Evolutionary conservation across 2,888 invertebrate species (phyloP).

Genomic region (Plagodis pulveraria): DNA sequence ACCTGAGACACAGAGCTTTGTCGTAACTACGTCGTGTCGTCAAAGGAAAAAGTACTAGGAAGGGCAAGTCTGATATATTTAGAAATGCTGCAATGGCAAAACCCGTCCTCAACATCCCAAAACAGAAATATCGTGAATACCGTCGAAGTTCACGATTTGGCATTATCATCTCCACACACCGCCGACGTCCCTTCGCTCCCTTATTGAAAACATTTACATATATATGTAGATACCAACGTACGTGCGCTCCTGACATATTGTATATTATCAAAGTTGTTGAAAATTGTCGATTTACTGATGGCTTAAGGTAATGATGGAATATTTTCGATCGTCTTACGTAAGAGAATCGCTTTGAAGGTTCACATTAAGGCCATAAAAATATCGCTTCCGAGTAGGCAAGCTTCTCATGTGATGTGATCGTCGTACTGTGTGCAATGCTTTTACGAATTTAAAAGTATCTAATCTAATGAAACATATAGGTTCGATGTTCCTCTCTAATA

Average conservation of each 20-base stretch:
- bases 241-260: slow-evolving; percentile 59
- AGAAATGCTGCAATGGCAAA: slow-evolving; percentile 17
- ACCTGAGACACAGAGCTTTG: no score
- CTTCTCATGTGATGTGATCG: no score
- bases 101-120: slow-evolving; percentile 11
- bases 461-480: no score
- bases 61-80: no score
- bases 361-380: no score
- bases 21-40: no score
- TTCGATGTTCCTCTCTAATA: no score
- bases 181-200: slow-evolving; percentile 38
- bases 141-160: slow-evolving; percentile 32
- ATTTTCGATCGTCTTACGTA: slow-evolving; percentile 55
- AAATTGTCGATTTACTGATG: slow-evolving; percentile 63
- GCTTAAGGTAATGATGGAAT: slow-evolving; percentile 68
- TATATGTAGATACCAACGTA: slow-evolving; percentile 60
- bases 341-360: slow-evolving; percentile 34
- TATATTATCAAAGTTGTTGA: slow-evolving; percentile 62
- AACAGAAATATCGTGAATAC: slow-evolving; percentile 14
- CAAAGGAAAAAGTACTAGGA: no score
- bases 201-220: slow-evolving; percentile 81
- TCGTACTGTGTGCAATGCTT: no score
- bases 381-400: no score
- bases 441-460: no score
- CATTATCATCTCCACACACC: slow-evolving; percentile 54